Percentiles rank a stretch among this genome's conserved stretches.
phyloP scores from a whole-genome alignment of 1,140 invertebrate genomes.

The Mizuhopecten yessoensis region DNA sequence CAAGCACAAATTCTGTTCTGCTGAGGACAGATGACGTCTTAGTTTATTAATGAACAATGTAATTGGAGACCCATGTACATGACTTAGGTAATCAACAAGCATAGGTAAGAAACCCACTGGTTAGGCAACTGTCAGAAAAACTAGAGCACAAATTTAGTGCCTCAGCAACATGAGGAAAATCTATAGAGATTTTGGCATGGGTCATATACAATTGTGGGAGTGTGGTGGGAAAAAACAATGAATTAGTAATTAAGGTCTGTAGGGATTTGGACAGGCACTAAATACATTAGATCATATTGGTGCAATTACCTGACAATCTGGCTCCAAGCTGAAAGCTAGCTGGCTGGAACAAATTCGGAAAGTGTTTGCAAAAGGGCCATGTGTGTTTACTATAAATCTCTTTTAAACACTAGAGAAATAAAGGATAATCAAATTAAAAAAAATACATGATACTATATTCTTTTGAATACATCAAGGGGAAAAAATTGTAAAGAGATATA shows the following conservation, averaged over 20 bases:
- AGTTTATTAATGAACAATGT: not conserved
- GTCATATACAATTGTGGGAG: not conserved
- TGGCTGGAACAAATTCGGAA: not conserved
- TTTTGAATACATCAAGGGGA: too few relatives aligned
- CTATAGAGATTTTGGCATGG: not conserved
- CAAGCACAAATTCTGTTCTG: too few relatives aligned
- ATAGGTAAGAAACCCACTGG: not conserved
- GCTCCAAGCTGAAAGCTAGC: not conserved
- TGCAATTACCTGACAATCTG: not conserved
- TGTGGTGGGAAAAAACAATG: not conserved
- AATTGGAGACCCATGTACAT: too few relatives aligned
- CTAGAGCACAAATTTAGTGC: not conserved
- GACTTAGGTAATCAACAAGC: too few relatives aligned
- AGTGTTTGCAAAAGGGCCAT: not conserved
- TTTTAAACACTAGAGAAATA: not conserved
- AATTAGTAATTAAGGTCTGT: constrained; percentile 1
- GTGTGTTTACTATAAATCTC: not conserved
- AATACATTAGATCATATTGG: not conserved
- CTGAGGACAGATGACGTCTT: not conserved
- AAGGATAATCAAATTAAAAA: not conserved
- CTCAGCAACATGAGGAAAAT: not conserved
- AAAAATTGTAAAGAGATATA: not conserved
- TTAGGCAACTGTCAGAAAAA: not conserved
- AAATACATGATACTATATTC: too few relatives aligned
- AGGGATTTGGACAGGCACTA: not conserved